Base-by-base conservation (phyloP, 2,888 invertebrate species). In the Hoplodrina blanda region DNA sequence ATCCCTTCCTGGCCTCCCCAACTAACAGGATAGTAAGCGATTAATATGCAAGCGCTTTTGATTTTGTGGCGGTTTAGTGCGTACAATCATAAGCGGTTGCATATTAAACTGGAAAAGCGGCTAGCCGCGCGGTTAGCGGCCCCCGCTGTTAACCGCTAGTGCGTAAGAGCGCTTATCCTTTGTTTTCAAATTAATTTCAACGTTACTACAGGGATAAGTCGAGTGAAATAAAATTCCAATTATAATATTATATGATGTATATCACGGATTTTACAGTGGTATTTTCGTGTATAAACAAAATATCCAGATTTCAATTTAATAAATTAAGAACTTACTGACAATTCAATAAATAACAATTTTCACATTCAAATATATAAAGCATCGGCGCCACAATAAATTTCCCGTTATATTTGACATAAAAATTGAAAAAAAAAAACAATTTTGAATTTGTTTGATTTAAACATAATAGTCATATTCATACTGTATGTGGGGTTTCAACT, bases 261-360 rank as follows among this genome's bases (percentile, higher is more conserved):
- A 96, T 96, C 96, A 95, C 95, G 96, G 95, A 93, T 95, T 95
- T 95, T 95, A 95, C 96, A 95, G 94, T 96, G 94, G 95, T 95
- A 94, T 93, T 94, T 90, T 94, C 92, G 90, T 94, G 91, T 95
- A 93, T 93, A 94, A 95, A 95, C 94, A 95, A 95, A 95, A 94
- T 93, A 94, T 94, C 93, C 95, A 92, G 95, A 91, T 92, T 94
- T 93, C 87, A 93, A 90, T 94, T 93, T 83, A 95, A 96, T 95
- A 95, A 96, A 96, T 95, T 94, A 95, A 93, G 89, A 92, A 91
- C 91, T 93, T 93, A 92, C 89, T 91, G 95, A 94, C 90, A 91
- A 91, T 94, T 93, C 88, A 94, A 95, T 95, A 96, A 96, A 95
- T 95, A 95, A 95, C 94, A 95, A 94, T 92, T 93, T 95, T 89